These are phyloP conservation scores for Drosophila mauritiana DNA, from an alignment of 1,140 invertebrate species.

Conservation along the genomic window DNA sequence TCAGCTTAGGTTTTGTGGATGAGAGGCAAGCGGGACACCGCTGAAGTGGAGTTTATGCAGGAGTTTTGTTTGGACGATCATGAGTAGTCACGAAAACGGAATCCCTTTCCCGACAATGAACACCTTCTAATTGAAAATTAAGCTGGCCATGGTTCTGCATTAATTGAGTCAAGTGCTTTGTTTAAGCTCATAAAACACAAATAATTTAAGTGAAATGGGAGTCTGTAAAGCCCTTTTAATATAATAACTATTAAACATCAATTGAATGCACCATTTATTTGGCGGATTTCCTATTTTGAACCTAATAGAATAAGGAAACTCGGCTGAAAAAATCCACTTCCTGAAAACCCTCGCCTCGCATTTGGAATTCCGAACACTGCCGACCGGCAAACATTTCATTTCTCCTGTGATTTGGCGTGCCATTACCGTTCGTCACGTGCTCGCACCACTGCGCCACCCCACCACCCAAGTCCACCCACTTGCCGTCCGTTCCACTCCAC, in stretches of 20 bases:
- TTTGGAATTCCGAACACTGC: slow-evolving; percentile 42
- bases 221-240: background rate
- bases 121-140: slow-evolving; percentile 28
- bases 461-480: slow-evolving; percentile 1
- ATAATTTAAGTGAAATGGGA: background rate
- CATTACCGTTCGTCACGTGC: slow-evolving; percentile 54
- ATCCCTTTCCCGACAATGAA: slow-evolving; percentile 13
- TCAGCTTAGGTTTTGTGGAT: slow-evolving; percentile 14
- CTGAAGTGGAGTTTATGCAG: slow-evolving; percentile 42
- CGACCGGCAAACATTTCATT: slow-evolving; percentile 46
- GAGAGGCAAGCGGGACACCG: background rate
- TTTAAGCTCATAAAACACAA: background rate
- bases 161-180: slow-evolving; percentile 24
- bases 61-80: slow-evolving; percentile 39
- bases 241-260: background rate
- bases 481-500: background rate
- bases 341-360: background rate
- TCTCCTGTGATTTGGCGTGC: slow-evolving; percentile 52
- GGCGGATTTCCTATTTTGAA: slow-evolving; percentile 4
- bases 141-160: slow-evolving; percentile 18
- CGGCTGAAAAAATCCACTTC: background rate
- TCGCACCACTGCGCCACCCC: slow-evolving; percentile 31
- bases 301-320: slow-evolving; percentile 31
- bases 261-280: background rate
- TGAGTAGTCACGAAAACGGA: slow-evolving; percentile 7